phyloP scores from a whole-genome alignment of 1,140 invertebrate species.

The Galleria mellonella region DNA sequence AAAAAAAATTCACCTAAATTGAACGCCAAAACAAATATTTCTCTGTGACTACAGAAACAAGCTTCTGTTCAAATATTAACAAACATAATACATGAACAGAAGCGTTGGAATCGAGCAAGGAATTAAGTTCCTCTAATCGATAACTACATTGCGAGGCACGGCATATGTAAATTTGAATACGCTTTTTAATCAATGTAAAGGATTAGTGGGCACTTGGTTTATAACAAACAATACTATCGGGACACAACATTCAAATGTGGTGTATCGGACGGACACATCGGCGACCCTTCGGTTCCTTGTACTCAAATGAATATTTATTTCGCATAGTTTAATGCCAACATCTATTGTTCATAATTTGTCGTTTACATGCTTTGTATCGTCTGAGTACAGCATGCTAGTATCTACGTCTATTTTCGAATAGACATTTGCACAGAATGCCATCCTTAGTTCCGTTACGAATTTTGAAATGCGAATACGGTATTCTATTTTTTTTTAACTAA shows the following conservation, averaged over 20 bases:
- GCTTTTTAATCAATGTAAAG: conserved; percentile 59
- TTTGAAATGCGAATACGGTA: background rate
- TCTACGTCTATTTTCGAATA: background rate
- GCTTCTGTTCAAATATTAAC: too few relatives aligned
- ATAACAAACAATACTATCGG: conserved; percentile 46
- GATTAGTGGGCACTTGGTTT: conserved; percentile 2
- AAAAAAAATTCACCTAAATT: too few relatives aligned
- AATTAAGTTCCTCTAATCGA: conserved; percentile 43
- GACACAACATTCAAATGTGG: conserved; percentile 40
- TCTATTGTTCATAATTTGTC: conserved; percentile 54
- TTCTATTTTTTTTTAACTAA: too few relatives aligned
- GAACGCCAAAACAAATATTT: too few relatives aligned
- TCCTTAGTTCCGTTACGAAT: background rate
- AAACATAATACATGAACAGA: too few relatives aligned
- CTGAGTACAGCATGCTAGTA: background rate
- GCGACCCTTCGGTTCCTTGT: conserved; percentile 21
- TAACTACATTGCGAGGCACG: conserved; percentile 47
- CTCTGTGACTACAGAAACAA: too few relatives aligned
- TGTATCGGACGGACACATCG: conserved; percentile 43
- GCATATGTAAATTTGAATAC: conserved; percentile 59
- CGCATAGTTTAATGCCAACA: conserved; percentile 34
- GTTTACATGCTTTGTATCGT: conserved; percentile 23
- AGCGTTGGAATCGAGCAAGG: too few relatives aligned
- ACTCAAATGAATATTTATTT: conserved; percentile 59
- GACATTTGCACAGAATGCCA: too few relatives aligned